phyloP scores from a whole-genome alignment of 2,888 invertebrate species.

The Branchipolynoe longqiensis region DNA sequence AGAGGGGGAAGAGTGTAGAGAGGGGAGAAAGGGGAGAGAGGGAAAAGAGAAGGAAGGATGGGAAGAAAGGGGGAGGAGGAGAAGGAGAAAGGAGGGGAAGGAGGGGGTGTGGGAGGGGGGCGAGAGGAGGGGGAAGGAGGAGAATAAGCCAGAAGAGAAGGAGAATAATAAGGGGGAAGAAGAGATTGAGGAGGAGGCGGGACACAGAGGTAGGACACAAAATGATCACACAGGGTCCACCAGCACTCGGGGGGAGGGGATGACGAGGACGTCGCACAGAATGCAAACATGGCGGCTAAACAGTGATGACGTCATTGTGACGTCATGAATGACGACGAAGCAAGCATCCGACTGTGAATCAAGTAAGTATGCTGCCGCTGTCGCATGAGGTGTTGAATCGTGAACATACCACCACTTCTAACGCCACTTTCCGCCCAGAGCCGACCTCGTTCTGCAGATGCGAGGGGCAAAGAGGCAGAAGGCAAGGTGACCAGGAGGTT shows the following conservation, averaged over 20 bases:
- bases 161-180: too few species aligned
- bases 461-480: slow-evolving; percentile 50
- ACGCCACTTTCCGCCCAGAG: slow-evolving; percentile 54
- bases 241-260: too few species aligned
- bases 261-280: too few species aligned
- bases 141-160: too few species aligned
- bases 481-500: slow-evolving; percentile 38
- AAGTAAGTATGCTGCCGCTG: too few species aligned
- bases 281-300: neutral
- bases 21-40: neutral
- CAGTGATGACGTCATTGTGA: slow-evolving; percentile 28
- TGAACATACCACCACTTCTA: slow-evolving; percentile 60
- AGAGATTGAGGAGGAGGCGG: too few species aligned
- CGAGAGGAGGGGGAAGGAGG: too few species aligned
- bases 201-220: neutral
- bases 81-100: too few species aligned
- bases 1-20: too few species aligned
- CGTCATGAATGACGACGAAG: slow-evolving; percentile 29
- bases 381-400: slow-evolving; percentile 21
- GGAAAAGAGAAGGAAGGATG: neutral
- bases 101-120: too few species aligned
- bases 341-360: slow-evolving; percentile 19
- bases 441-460: slow-evolving; percentile 53
- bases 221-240: too few species aligned
- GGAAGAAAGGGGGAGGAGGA: neutral